phyloP scores from a whole-genome alignment of 2,797 vertebrate species.

The Poliocrania exsul region DNA sequence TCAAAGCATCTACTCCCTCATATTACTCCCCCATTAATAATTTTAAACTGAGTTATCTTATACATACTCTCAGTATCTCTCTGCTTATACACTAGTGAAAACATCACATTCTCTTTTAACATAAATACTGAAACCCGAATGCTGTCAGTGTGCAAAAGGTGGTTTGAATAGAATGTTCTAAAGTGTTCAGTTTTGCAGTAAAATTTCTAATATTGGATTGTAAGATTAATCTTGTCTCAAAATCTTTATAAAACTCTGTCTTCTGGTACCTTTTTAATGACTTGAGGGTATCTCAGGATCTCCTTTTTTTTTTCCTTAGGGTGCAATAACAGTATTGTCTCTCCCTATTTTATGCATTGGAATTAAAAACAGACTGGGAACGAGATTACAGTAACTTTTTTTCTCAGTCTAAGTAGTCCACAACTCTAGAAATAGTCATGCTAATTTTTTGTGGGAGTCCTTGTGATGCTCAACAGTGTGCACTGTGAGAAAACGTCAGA shows the following conservation, averaged over 20 bases:
- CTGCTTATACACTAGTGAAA: neutral
- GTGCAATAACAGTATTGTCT: neutral
- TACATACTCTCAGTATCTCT: neutral
- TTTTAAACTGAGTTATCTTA: neutral
- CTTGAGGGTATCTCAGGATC: neutral
- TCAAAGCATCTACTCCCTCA: neutral
- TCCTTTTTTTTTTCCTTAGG: neutral
- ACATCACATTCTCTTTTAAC: neutral
- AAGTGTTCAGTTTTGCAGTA: neutral
- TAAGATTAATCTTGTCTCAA: neutral
- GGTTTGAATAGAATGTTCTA: neutral
- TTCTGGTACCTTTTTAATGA: neutral
- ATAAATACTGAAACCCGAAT: neutral
- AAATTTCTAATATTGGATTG: neutral
- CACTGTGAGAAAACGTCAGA: neutral
- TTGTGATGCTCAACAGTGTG: neutral
- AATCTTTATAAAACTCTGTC: neutral
- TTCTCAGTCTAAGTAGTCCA: neutral
- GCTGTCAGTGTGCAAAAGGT: neutral
- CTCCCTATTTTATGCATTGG: neutral
- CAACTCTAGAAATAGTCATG: constrained; percentile 30
- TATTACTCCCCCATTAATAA: neutral
- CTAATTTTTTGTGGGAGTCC: constrained; percentile 23
- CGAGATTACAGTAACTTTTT: neutral
- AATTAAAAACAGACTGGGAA: neutral